Evolutionary conservation across 2,888 invertebrate species (phyloP), one percentile per base, ranked within the genome.

Genomic region (Apotomis capreana): DNA sequence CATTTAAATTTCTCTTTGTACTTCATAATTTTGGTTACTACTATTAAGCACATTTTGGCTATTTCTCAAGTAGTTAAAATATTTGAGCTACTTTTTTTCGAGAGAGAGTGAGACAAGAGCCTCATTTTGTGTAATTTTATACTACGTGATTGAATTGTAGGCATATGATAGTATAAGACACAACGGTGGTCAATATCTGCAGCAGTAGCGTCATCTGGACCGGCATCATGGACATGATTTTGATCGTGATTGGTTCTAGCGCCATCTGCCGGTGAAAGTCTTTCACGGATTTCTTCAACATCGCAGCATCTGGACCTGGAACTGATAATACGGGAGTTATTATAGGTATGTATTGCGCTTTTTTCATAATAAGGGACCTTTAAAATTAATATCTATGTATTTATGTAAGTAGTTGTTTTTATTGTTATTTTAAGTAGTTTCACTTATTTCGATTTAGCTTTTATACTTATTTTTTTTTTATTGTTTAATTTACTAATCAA

Each of bases 131-230:
- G 49, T 49, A 49, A 3, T 49, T 15, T 70, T 49, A 71, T 6
- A 71, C 71, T 5, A 71, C 67, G 6, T 68, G 71, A 15, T 71
- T 71, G 13, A 71, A 71, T 57, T 71, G 71, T 3, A 71, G 36
- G 26, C 55, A 10, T 5, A 68, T 67, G 3, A 71, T 57, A 4
- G 61, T 71, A 10, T 71, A 71, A 3, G 67, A 68, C 5, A 68
- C 57, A 3, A 68, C 62, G n/a, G 71, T 62, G n/a, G 62, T 49
- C 3, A 71, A 3, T n/a, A 71, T 71, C 44, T 67, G 61, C 40
- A 68, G 10, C 9, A 68, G 61, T 4, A 71, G 44, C n/a, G 57
- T 0, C 67, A 62, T 71, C 57, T 62, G 61, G 3, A 68, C 51
- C 0, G 67, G 71, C 55, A 71, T 55, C 52, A 13, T 52, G 3